These are phyloP conservation scores for Triplophysa dalaica DNA, from an alignment of 2,113 vertebrate species.

Conservation along the genomic window DNA sequence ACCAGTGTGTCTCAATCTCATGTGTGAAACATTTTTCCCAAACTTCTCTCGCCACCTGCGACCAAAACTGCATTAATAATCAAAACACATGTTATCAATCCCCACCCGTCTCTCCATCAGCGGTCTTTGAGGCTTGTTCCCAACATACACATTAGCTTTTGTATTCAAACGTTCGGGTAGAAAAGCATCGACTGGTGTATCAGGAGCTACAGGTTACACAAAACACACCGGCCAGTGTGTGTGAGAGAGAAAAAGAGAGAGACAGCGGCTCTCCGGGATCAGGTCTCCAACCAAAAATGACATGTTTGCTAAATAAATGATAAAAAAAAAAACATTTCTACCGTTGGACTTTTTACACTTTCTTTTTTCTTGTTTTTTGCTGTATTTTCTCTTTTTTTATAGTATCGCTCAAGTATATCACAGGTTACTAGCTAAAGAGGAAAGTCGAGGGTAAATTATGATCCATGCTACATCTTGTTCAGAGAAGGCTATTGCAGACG, in stretches of 20 bases:
- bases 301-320: slow-evolving; percentile 58
- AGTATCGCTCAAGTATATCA: slow-evolving; percentile 68
- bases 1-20: not conserved
- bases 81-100: slow-evolving; percentile 27
- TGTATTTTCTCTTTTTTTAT: slow-evolving; percentile 63
- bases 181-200: slow-evolving; percentile 52
- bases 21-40: not conserved
- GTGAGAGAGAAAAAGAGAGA: slow-evolving; percentile 41
- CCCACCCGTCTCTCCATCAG: not conserved
- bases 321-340: slow-evolving; percentile 31
- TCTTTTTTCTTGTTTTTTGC: slow-evolving; percentile 65
- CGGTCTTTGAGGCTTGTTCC: slow-evolving; percentile 14
- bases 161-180: not conserved
- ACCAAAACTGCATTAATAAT: slow-evolving; percentile 1
- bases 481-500: slow-evolving; percentile 86
- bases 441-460: slow-evolving; percentile 67
- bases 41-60: not conserved
- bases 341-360: slow-evolving; percentile 57
- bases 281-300: slow-evolving; percentile 62
- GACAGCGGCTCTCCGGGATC: slow-evolving; percentile 62
- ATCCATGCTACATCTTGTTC: slow-evolving; percentile 81
- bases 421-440: slow-evolving; percentile 69
- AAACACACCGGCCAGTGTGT: slow-evolving; percentile 58
- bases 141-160: not conserved
- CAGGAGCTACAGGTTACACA: slow-evolving; percentile 59